Percentiles rank a stretch among this genome's conserved stretches.
Conservation (phyloP, 2,797 vertebrate genomes). For the Poecile montanus region DNA sequence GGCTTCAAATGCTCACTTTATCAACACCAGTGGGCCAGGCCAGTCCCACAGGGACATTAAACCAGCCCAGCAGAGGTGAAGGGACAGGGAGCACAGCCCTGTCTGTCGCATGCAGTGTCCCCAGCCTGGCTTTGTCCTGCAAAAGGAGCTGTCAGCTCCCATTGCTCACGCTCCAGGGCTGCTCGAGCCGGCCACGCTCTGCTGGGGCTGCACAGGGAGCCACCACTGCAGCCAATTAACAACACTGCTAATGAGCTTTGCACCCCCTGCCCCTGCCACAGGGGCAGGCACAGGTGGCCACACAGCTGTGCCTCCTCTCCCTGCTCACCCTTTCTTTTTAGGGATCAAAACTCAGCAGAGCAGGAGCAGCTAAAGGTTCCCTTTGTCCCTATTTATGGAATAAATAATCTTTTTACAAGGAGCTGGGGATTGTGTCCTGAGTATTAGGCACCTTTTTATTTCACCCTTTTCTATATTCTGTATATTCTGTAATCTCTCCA, state of each 20-base stretch:
- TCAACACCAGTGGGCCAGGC: rapidly evolving
- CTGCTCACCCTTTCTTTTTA: background rate
- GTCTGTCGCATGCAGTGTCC: background rate
- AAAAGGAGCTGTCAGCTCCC: conserved; percentile 14
- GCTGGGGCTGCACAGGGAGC: background rate
- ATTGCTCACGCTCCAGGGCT: background rate
- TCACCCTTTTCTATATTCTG: background rate
- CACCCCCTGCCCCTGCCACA: background rate
- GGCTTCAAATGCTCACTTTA: background rate
- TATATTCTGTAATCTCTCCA: background rate
- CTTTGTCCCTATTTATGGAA: background rate
- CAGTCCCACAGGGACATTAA: rapidly evolving
- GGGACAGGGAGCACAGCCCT: background rate
- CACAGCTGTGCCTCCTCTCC: background rate
- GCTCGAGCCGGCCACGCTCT: background rate
- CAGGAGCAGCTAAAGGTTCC: background rate
- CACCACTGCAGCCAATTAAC: background rate
- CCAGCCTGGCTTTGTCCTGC: background rate
- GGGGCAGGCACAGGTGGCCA: background rate
- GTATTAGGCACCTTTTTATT: background rate
- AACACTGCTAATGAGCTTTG: background rate
- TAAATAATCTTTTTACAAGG: background rate
- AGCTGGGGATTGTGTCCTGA: background rate
- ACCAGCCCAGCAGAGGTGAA: background rate
- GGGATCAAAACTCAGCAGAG: background rate